A percentile compares a stretch with the other conserved stretches of the same genome.
phyloP scores from a whole-genome alignment of 2,888 invertebrate species.

The Zygogramma bicolorata region DNA sequence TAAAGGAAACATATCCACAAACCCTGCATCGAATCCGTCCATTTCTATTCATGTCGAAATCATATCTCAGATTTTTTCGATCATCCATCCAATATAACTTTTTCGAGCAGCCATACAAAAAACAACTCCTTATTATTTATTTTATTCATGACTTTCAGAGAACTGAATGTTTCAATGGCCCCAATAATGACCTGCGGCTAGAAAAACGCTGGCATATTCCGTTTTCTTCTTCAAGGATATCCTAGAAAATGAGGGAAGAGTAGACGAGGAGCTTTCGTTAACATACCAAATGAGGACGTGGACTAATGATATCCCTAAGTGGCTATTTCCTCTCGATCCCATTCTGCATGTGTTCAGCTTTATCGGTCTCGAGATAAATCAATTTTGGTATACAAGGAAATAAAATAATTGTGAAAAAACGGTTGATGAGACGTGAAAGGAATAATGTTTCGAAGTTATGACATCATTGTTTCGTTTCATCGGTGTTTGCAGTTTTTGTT shows the following conservation, averaged over 20 bases:
- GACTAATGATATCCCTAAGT: not conserved
- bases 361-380: no score
- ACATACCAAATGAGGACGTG: no score
- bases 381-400: no score
- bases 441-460: no score
- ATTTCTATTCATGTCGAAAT: not conserved
- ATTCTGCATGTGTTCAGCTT: no score
- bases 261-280: not conserved
- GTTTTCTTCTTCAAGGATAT: not conserved
- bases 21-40: no score
- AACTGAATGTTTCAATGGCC: not conserved
- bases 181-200: not conserved
- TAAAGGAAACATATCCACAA: no score
- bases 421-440: no score
- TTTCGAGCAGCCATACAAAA: not conserved
- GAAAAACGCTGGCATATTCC: not conserved
- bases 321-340: not conserved
- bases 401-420: no score
- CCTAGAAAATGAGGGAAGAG: not conserved
- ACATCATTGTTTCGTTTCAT: no score
- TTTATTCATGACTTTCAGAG: slow-evolving; percentile 2
- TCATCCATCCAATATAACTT: not conserved
- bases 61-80: not conserved
- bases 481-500: no score
- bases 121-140: not conserved